These are phyloP conservation scores for Scolanthus callimorphus DNA, from an alignment of 92 coral and sea anemone species.

Conservation along the genomic window DNA sequence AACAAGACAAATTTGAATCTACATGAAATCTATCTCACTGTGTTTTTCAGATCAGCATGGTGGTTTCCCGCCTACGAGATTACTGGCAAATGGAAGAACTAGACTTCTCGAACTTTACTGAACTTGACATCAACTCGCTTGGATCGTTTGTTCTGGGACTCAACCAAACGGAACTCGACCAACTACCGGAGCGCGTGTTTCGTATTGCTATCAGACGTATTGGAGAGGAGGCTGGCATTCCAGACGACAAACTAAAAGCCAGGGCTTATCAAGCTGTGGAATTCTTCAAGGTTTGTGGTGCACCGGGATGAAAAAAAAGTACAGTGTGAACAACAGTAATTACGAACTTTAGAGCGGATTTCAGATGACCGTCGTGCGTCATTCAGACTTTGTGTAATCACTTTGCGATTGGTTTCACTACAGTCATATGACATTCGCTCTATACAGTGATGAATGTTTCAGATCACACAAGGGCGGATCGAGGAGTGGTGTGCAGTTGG, in stretches of 20 bases:
- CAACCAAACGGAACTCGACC: slow-evolving; percentile 56
- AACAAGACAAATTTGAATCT: too few relatives aligned
- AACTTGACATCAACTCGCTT: slow-evolving; percentile 80
- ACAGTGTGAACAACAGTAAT: too few relatives aligned
- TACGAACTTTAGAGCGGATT: too few relatives aligned
- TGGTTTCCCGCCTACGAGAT: slow-evolving; percentile 83
- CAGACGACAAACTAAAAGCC: slow-evolving; percentile 87
- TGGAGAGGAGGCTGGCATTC: slow-evolving; percentile 83
- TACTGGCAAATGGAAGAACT: slow-evolving; percentile 93
- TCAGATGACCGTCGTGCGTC: too few relatives aligned
- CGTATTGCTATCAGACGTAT: slow-evolving; percentile 83
- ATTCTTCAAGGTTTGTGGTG: slow-evolving; percentile 80
- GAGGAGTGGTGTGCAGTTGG: too few relatives aligned
- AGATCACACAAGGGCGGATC: too few relatives aligned
- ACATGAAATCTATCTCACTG: too few relatives aligned
- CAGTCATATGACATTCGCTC: too few relatives aligned
- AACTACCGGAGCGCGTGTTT: slow-evolving; percentile 62
- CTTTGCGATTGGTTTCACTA: too few relatives aligned
- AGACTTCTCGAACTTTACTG: slow-evolving; percentile 79
- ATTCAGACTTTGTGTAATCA: too few relatives aligned
- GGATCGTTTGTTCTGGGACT: slow-evolving; percentile 88
- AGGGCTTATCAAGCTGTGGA: slow-evolving; percentile 89
- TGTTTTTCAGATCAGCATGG: slow-evolving; percentile 61
- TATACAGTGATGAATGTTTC: too few relatives aligned
- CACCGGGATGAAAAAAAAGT: too few relatives aligned